Evolutionary conservation across 2,797 vertebrate species (phyloP).

Genomic region (Semaprochilodus insignis): DNA sequence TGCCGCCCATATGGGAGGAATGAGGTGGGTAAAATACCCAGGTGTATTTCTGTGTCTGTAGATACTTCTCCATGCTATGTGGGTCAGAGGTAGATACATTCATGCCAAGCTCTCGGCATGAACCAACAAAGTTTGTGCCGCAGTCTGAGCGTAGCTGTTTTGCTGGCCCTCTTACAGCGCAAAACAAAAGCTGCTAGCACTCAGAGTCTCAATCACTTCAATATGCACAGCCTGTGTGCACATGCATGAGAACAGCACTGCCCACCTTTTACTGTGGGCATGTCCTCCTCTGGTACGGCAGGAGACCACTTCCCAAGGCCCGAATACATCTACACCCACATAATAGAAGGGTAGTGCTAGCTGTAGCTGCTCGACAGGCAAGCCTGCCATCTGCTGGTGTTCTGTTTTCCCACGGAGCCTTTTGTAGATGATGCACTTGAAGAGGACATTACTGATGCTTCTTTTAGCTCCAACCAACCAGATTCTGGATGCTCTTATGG

Average conservation of each 20-base stretch:
- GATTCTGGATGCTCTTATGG: too few relatives aligned
- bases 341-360: not conserved
- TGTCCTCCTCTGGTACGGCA: constrained; percentile 13
- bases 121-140: not conserved
- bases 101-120: too few relatives aligned
- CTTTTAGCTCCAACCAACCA: too few relatives aligned
- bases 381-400: not conserved
- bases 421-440: constrained; percentile 10
- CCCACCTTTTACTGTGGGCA: not conserved
- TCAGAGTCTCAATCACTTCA: not conserved
- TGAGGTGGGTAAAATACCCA: too few relatives aligned
- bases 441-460: not conserved
- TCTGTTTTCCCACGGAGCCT: not conserved
- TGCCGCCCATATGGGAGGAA: too few relatives aligned
- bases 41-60: too few relatives aligned
- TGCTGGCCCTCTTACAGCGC: not conserved
- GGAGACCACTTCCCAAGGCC: not conserved
- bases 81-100: too few relatives aligned
- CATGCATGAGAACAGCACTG: not conserved
- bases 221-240: not conserved
- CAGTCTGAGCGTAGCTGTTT: not conserved
- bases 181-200: not conserved
- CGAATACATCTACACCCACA: not conserved
- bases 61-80: too few relatives aligned
- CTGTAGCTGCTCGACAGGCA: not conserved